Base-by-base conservation (phyloP, 53 echinoderm and acorn worm species). In the Luidia sarsii region DNA sequence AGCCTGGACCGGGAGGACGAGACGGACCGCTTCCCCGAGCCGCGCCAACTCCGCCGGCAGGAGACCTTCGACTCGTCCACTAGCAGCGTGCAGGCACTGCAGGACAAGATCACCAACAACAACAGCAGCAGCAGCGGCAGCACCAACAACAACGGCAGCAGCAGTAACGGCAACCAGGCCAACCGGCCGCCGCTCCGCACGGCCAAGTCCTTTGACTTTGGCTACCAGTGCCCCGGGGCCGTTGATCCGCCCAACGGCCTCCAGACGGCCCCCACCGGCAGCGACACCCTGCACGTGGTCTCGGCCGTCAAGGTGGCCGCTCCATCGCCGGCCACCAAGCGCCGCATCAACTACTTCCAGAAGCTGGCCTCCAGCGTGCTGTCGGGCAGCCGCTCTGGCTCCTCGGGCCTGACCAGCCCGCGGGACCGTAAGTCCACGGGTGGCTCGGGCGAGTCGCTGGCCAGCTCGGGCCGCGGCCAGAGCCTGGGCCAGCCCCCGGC, bases 271-370 rank as follows among this genome's bases (percentile, higher is more conserved):
- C 57, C 74, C 28, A 74, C 27, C 9, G 74, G 74, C n/a, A 74
- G 74, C 43, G 74, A 74, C 27, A 39, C 74, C 1, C 74, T 74
- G 0, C 37, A 56, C 33, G 45, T 74, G 6, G 57, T 57, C 38
- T 57, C 16, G 28, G 23, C 74, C 0, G 15, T 51, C 10, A 74
- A 57, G 41, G n/a, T n/a, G n/a, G 41, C 30, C 14, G 71, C 50
- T 16, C 83, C 83, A 0, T 83, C 83, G 10, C 83, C 83, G 3
- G 83, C 83, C 0, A 83, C 83, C 15, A 83, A 83, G 50, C 83
- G 83, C 7, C 59, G 83, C 35, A 61, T 83, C 33, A 83, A 62
- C 37, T 83, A 83, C 30, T 83, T 83, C 23, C 83, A 83, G 56
- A 83, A 83, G 56, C 65, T 83, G 18, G 83, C 83, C 2, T 70